Evolutionary conservation across 2,888 invertebrate genomes (phyloP).

Genomic region (Myopa testacea): DNA sequence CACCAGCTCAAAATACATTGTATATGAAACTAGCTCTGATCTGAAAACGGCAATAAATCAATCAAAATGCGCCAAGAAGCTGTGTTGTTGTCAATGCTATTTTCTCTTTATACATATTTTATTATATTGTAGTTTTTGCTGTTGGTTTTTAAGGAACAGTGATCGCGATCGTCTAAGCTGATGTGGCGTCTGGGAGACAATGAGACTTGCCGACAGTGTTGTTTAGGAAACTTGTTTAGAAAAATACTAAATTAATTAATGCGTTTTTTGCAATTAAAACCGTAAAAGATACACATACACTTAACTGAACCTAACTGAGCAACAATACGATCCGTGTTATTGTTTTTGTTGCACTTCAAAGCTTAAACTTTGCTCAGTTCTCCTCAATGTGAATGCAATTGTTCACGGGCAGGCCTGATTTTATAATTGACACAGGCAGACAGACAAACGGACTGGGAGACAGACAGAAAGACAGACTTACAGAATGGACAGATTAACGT

Average conservation of each 20-base stretch:
- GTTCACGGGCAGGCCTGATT: too few relatives aligned
- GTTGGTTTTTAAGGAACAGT: neutral
- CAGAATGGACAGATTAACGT: too few relatives aligned
- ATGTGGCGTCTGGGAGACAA: neutral
- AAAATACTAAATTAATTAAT: constrained; percentile 10
- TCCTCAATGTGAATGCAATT: too few relatives aligned
- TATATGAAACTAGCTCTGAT: neutral
- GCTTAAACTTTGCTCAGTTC: too few relatives aligned
- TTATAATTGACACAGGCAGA: too few relatives aligned
- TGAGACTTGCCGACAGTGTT: neutral
- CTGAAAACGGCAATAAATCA: constrained; percentile 38
- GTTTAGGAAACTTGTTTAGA: constrained; percentile 12
- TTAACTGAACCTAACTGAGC: neutral
- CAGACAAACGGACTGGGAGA: too few relatives aligned
- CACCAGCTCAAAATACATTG: too few relatives aligned
- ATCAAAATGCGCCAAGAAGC: constrained; percentile 40
- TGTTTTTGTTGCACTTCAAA: too few relatives aligned
- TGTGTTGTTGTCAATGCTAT: constrained; percentile 6
- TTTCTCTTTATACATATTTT: constrained; percentile 4
- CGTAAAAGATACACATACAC: neutral
- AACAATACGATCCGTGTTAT: too few relatives aligned
- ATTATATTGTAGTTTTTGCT: neutral
- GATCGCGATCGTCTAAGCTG: neutral
- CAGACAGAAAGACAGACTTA: too few relatives aligned
- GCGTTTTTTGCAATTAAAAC: too few relatives aligned